Evolutionary conservation across 2,797 vertebrate genomes (phyloP).

Genomic region (Falco cherrug): DNA sequence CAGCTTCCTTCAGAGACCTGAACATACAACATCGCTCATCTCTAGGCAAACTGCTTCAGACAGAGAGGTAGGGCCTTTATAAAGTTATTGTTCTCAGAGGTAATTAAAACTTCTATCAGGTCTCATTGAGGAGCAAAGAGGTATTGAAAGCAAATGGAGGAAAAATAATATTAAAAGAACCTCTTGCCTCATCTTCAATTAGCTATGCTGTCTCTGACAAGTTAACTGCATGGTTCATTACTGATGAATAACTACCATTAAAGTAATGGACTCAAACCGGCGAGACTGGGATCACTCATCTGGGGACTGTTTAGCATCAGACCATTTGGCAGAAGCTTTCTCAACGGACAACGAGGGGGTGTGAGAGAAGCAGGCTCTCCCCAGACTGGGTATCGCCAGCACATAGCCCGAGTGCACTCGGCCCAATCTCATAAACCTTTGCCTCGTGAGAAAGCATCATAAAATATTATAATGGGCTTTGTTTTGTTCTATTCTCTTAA

Average conservation of each 20-base stretch:
- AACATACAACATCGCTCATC: neutral
- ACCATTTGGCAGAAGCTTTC: slow-evolving; percentile 11
- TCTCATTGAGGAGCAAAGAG: slow-evolving; percentile 45
- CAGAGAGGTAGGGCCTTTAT: slow-evolving; percentile 9
- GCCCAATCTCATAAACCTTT: neutral
- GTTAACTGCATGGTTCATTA: slow-evolving; percentile 46
- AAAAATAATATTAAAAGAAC: slow-evolving; percentile 66
- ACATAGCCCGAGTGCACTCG: neutral
- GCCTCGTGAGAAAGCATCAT: neutral
- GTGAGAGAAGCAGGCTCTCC: neutral
- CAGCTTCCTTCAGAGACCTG: slow-evolving; percentile 39
- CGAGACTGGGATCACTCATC: neutral
- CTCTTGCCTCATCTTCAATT: slow-evolving; percentile 44
- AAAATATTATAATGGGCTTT: neutral
- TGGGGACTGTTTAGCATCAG: neutral
- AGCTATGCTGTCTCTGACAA: neutral
- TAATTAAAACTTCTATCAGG: slow-evolving; percentile 68
- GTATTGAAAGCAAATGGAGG: slow-evolving; percentile 60
- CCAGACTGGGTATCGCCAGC: neutral
- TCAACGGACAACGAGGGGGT: neutral
- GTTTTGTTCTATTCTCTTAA: neutral
- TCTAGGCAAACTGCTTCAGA: slow-evolving; percentile 48
- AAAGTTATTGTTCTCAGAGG: slow-evolving; percentile 63
- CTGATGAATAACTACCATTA: slow-evolving; percentile 49
- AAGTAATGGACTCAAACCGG: slow-evolving; percentile 35